A percentile compares a stretch with the other conserved stretches of the same genome.
Conservation (phyloP, 2,113 vertebrate species). For the Ammospiza nelsoni region DNA sequence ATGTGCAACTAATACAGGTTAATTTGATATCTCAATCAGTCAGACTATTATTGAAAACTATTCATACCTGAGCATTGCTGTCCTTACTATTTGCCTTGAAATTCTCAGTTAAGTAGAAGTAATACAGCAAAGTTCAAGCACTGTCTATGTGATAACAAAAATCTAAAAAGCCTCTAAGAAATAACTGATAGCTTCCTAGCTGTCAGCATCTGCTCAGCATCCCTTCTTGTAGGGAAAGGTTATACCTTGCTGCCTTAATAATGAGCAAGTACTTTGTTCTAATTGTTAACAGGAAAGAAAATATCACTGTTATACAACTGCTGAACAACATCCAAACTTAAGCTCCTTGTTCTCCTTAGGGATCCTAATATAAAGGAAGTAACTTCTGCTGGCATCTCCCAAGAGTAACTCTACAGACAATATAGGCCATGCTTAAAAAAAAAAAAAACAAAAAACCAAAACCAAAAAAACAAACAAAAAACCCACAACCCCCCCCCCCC, state of each 20-base stretch:
- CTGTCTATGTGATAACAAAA: background rate
- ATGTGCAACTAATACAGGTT: rapidly evolving
- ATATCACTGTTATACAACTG: background rate
- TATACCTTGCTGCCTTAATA: background rate
- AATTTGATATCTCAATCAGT: background rate
- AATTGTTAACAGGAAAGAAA: conserved; percentile 2
- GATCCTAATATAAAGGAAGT: background rate
- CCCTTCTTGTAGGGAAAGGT: background rate
- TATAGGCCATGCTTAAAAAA: background rate
- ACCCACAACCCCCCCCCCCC: too few relatives aligned
- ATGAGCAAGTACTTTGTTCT: background rate
- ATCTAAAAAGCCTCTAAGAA: background rate
- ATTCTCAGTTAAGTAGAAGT: background rate
- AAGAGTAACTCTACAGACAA: background rate
- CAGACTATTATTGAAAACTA: background rate
- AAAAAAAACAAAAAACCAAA: background rate
- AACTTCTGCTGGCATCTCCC: background rate
- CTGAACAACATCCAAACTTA: background rate
- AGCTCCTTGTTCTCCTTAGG: background rate
- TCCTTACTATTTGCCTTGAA: background rate
- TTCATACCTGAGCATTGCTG: background rate
- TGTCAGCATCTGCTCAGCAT: background rate
- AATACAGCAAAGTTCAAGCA: background rate
- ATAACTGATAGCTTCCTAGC: background rate
- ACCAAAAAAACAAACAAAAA: background rate